Base-by-base conservation (phyloP, 2,113 vertebrate species). In the Tupaia tana region DNA sequence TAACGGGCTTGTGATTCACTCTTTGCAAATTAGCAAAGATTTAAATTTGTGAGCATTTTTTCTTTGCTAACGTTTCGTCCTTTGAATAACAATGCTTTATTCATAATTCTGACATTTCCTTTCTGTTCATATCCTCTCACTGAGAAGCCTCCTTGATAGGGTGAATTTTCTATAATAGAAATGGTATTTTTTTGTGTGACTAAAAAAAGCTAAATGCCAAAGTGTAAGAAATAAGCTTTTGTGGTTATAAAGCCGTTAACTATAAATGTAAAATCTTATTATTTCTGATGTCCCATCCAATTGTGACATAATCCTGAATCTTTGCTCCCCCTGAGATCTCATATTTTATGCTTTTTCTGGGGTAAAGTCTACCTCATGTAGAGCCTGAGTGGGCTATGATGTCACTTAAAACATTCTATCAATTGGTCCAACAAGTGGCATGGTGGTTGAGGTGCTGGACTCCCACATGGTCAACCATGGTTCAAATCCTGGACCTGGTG, bases 71-170 rank as follows among this genome's bases (percentile, higher is more conserved):
- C 69, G 27, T 88, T 95, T 94, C 88, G 27, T 64, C 7, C 22
- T 86, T 95, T 75, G 43, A 75, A 93, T 90, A 96, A 54, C 22
- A 84, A 87, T 85, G 27, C 52, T 95, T 92, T 92, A 74, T 91
- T 93, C 87, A 83, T 58, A 89, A 83, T 95, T 86, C 27, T 90
- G 63, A 75, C 67, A 78, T 88, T 94, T 85, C 5, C 87, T 94
- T 96, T 94, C 81, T 95, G 27, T 79, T 94, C 58, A 83, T 59
- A 95, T 88, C 15, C 43, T 93, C 20, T 86, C 54, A 83, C 52
- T 75, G 59, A 90, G 88, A 95, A 73, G 89, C 89, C 75, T 93
- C n/a, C 59, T 83, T 89, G 58, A 89, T 77, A 95, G 56, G 73
- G n/a, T 31, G 52, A 81, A 69, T 91, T 87, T 89, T 93, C 29